Evolutionary conservation across 2,797 vertebrate species (phyloP), one percentile per base, ranked within the genome.

Genomic region (Glossophaga mutica): DNA sequence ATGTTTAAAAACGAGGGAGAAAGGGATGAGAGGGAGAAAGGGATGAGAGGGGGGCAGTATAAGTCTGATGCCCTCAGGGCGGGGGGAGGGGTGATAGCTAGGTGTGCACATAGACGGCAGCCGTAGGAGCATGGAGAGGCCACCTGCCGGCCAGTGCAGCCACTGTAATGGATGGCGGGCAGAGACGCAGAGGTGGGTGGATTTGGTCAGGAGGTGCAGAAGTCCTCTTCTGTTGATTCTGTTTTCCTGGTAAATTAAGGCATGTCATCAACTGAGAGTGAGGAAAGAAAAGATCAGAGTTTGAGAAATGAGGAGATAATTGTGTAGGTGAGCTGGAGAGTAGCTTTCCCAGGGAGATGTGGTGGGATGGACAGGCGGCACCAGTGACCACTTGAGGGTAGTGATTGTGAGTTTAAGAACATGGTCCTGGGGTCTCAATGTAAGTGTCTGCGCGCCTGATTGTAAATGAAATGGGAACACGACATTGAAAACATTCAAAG

Each of bases 401-500:
- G 32, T 52, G 55, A 29, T 6, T 57, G 55, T 93, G 68, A 84
- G 73, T 48, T 52, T 39, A 12, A 67, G 34, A 22, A n/a, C 32
- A 8, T 59, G 67, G 50, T 67, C 52, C 18, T 50, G 22, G 57
- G 67, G 39, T 39, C 52, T 46, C 22, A 71, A 12, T 59, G 10
- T 62, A 44, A 42, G 12, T 65, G 29, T 87, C 18, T 24, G 3
- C 39, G 15, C 46, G 4, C 32, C 11, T 34, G 62, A 68, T 52
- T 81, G 29, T 39, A 22, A 18, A 39, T 50, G 15, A 79, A 74
- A 79, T n/a, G 26, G 57, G 59, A 81, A 81, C 9, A 42, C 1
- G 48, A 21, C 10, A 50, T 71, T 91, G 95, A n/a, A 62, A 89
- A 93, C 48, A 65, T 34, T 76, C 15, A 11, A 29, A 16, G 77